Base-by-base conservation (phyloP, 2,888 invertebrate species). In the Nomada hirtipes region DNA sequence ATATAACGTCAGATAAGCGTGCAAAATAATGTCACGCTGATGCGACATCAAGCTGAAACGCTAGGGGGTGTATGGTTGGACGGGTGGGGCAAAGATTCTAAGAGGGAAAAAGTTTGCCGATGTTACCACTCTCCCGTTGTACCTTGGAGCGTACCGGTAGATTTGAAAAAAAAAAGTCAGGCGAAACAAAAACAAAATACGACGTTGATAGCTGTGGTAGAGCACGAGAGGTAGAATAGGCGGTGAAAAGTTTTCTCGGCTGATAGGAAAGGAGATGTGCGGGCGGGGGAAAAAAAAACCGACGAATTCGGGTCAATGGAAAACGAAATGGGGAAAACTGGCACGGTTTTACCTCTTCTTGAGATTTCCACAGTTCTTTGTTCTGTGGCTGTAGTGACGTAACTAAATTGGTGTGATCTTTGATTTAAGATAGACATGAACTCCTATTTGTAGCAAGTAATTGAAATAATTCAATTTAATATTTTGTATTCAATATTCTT, bases 291-390 rank as follows among this genome's bases (percentile, higher is more conserved):
- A 15, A 15, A 15, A 15, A 70, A 76, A 79, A 74, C 60, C 71
- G 44, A 52, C 64, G 87, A 83, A 87, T 87, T 85, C 72, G 76
- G 87, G 87, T 87, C 87, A 87, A 80, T 78, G 83, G 79, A 82
- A 85, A 87, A 60, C 77, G 44, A 74, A 63, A 57, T 57, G 42
- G 60, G 61, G 59, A 64, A 76, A 77, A 76, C 77, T 75, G 73
- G 76, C 57, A 61, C 71, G 77, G 60, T 81, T 85, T 85, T 76
- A 60, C 60, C 13, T 15, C 61, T 20, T 80, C 85, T 87, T 77
- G 74, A 86, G 78, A 80, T 82, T 76, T 69, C 52, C 52, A 15
- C 26, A 53, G 68, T 75, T 75, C 78, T 71, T 63, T 61, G 67
- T 67, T 70, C 70, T 60, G 20, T 72, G 47, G 69, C 36, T 71